Percentiles rank a stretch among this genome's conserved stretches.
These are phyloP conservation scores for Meda fulgida DNA, from an alignment of 2,797 vertebrate genomes.

Conservation along the genomic window DNA sequence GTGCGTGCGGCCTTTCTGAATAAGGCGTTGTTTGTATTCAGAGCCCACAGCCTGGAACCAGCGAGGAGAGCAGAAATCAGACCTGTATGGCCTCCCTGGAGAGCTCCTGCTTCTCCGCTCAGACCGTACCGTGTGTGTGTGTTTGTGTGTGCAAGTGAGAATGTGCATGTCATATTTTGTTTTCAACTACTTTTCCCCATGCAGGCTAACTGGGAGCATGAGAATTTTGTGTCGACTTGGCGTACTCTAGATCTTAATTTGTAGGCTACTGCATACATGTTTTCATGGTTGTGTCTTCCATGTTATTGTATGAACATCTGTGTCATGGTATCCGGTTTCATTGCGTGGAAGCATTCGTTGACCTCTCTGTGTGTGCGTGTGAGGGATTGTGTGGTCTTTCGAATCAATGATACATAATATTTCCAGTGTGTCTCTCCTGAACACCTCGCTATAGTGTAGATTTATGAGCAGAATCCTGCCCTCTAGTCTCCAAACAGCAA, in stretches of 20 bases:
- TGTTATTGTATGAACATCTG: conserved; percentile 43
- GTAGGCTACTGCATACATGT: conserved; percentile 24
- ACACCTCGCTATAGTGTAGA: conserved; percentile 40
- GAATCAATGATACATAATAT: conserved; percentile 42
- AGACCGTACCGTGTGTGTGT: neutral
- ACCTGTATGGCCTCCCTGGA: conserved; percentile 50
- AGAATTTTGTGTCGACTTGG: neutral
- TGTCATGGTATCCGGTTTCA: conserved; percentile 33
- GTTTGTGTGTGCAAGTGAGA: conserved; percentile 20
- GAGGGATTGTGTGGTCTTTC: conserved; percentile 25
- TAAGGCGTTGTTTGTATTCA: conserved; percentile 60
- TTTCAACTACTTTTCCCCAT: neutral
- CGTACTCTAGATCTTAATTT: neutral
- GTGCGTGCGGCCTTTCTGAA: conserved; percentile 56
- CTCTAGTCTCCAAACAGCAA: conserved; percentile 46
- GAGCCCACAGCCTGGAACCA: conserved; percentile 34
- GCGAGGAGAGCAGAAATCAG: conserved; percentile 52
- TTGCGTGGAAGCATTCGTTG: neutral
- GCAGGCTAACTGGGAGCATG: conserved; percentile 1
- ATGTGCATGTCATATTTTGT: conserved; percentile 30
- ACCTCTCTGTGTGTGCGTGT: conserved; percentile 28
- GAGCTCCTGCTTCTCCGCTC: conserved; percentile 44
- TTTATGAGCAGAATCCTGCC: conserved; percentile 48
- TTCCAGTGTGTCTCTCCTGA: conserved; percentile 22
- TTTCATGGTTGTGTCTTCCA: neutral